Evolutionary conservation across 2,113 vertebrate species (phyloP).

Genomic region (Lagopus muta): DNA sequence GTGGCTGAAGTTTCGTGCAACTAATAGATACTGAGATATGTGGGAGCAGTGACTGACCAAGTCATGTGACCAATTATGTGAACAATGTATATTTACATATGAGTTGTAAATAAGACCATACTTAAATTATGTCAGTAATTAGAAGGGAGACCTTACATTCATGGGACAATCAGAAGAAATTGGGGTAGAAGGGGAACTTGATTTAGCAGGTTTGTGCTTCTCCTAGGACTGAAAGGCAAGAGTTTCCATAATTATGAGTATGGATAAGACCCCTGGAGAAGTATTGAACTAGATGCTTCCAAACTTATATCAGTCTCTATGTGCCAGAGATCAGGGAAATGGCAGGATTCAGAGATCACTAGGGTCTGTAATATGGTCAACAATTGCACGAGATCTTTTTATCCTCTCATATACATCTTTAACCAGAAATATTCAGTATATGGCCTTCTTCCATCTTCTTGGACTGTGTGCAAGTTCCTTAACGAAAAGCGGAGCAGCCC

Average conservation of each 20-base stretch:
- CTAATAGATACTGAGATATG: neutral
- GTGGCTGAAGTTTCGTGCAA: neutral
- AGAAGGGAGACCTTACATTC: neutral
- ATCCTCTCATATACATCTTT: neutral
- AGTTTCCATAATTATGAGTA: neutral
- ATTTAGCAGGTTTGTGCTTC: neutral
- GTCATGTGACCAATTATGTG: neutral
- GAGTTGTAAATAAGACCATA: neutral
- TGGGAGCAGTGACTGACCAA: neutral
- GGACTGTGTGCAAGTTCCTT: neutral
- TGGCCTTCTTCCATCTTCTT: neutral
- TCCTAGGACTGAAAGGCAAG: neutral
- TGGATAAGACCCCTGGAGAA: neutral
- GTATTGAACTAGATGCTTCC: neutral
- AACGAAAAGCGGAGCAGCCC: neutral
- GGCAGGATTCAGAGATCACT: neutral
- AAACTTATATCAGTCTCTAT: neutral
- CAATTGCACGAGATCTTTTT: neutral
- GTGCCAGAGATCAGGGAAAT: neutral
- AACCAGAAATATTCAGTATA: neutral
- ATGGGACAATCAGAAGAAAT: neutral
- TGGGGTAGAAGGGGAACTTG: neutral
- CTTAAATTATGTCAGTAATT: neutral
- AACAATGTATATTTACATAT: neutral
- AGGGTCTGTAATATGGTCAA: neutral